These are phyloP conservation scores for Pyrgus malvae DNA, from an alignment of 2,888 invertebrate species.

Conservation along the genomic window DNA sequence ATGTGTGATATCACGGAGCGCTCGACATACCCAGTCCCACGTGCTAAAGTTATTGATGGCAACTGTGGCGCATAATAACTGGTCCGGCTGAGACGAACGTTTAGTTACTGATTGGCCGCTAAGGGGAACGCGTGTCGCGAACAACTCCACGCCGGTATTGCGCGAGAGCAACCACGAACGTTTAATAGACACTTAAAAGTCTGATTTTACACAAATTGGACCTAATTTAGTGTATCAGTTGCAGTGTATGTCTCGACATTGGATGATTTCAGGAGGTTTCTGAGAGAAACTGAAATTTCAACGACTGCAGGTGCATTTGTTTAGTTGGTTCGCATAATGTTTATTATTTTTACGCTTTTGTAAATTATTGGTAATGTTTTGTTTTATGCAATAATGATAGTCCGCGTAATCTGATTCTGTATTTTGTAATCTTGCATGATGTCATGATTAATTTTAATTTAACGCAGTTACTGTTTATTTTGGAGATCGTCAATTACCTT, in stretches of 20 bases:
- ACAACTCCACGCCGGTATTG: constrained; percentile 50
- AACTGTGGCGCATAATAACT: constrained; percentile 79
- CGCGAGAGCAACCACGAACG: constrained; percentile 67
- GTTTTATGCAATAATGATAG: neutral
- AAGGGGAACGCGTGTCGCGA: constrained; percentile 66
- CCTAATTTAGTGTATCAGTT: constrained; percentile 53
- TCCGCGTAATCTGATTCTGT: constrained; percentile 9
- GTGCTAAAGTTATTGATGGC: constrained; percentile 74
- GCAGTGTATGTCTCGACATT: constrained; percentile 54
- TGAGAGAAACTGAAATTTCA: constrained; percentile 56
- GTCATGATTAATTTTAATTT: constrained; percentile 13
- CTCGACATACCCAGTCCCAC: constrained; percentile 62
- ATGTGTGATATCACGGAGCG: constrained; percentile 57
- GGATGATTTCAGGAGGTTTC: constrained; percentile 35
- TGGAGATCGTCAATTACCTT: constrained; percentile 7
- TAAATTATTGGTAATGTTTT: constrained; percentile 5
- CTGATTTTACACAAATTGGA: constrained; percentile 47
- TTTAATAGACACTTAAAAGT: constrained; percentile 48
- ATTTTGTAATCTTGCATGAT: constrained; percentile 14
- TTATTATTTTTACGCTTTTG: constrained; percentile 42
- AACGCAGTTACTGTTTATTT: constrained; percentile 10
- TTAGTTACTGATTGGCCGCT: constrained; percentile 75
- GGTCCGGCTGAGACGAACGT: constrained; percentile 62
- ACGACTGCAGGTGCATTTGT: constrained; percentile 73
- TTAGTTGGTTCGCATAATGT: constrained; percentile 50